phyloP scores from a whole-genome alignment of 1,140 invertebrate genomes.

The Anastatus disparis region DNA sequence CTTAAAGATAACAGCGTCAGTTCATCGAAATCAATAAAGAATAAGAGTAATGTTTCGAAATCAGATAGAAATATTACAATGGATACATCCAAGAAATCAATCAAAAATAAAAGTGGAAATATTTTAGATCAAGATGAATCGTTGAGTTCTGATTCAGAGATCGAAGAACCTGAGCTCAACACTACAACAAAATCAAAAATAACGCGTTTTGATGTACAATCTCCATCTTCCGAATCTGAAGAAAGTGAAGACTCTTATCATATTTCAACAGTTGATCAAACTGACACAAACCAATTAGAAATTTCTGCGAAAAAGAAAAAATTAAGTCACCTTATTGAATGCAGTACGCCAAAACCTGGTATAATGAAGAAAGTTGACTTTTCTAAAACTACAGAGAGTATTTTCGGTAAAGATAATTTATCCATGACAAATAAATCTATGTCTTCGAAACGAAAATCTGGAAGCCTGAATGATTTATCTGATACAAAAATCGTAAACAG shows the following conservation, averaged over 20 bases:
- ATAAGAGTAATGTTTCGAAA: neutral
- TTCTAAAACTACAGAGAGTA: slow-evolving; percentile 7
- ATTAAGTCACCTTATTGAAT: slow-evolving; percentile 20
- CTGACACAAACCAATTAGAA: neutral
- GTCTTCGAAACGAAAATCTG: slow-evolving; percentile 7
- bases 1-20: neutral
- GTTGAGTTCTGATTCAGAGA: neutral
- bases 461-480: slow-evolving; percentile 14
- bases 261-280: neutral
- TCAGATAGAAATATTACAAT: neutral
- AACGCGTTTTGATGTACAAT: too few relatives aligned
- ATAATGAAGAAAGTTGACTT: neutral
- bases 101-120: neutral
- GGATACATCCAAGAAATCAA: neutral
- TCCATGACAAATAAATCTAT: neutral
- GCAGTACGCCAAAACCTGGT: slow-evolving; percentile 45
- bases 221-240: slow-evolving; percentile 16
- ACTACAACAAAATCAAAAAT: too few relatives aligned
- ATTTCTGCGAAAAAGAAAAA: slow-evolving; percentile 12
- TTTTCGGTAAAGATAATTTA: neutral
- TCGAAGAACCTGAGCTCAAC: neutral
- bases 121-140: neutral
- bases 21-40: neutral
- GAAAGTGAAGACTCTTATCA: slow-evolving; percentile 24
- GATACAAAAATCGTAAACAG: slow-evolving; percentile 8